phyloP scores from a whole-genome alignment of 2,113 vertebrate species.

The Bujurquina vittata region DNA sequence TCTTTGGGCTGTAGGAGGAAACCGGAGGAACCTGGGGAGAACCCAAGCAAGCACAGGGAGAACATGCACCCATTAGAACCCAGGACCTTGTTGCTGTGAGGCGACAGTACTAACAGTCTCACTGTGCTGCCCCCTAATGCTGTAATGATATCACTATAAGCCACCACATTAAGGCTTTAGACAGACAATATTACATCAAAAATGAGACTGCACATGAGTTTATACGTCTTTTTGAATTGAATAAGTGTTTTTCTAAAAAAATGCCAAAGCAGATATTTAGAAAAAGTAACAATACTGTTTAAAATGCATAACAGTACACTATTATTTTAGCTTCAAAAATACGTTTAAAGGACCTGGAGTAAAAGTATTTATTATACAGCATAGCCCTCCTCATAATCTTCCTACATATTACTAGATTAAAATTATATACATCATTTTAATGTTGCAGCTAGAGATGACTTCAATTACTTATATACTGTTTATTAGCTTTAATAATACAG shows the following conservation, averaged over 20 bases:
- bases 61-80: background rate
- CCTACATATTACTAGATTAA: background rate
- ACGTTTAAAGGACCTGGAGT: background rate
- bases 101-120: background rate
- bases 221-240: background rate
- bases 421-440: background rate
- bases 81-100: background rate
- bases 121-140: too few relatives aligned
- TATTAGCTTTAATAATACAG: background rate
- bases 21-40: background rate
- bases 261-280: background rate
- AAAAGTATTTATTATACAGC: background rate
- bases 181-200: background rate
- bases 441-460: background rate
- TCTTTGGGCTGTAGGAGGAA: background rate
- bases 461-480: background rate
- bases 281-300: background rate
- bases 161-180: background rate
- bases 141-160: too few relatives aligned
- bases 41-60: background rate
- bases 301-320: too few relatives aligned
- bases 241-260: background rate
- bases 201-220: background rate
- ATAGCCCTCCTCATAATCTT: background rate
- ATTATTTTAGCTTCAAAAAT: too few relatives aligned